Evolutionary conservation across 1,140 invertebrate species (phyloP).

Genomic region (Drosophila littoralis): DNA sequence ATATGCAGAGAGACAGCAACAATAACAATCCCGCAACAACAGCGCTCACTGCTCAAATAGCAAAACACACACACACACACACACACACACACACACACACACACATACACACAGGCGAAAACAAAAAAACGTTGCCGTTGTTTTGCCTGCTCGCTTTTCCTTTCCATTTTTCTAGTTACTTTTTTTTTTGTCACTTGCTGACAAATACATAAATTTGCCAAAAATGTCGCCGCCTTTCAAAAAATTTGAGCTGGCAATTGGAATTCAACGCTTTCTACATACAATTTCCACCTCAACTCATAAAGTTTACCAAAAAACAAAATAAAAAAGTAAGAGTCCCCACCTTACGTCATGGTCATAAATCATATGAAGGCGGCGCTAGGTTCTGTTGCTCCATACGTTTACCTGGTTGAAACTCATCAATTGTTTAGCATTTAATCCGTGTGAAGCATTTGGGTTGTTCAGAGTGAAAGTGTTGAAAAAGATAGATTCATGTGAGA

Average conservation of each 20-base stretch:
- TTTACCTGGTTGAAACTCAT: slow-evolving; percentile 45
- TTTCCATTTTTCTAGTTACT: slow-evolving; percentile 5
- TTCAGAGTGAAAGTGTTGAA: slow-evolving; percentile 7
- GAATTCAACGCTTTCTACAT: slow-evolving; percentile 62
- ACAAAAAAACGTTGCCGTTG: slow-evolving; percentile 57
- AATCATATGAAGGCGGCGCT: slow-evolving; percentile 59
- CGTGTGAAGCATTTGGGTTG: slow-evolving; percentile 23
- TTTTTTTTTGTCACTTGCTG: slow-evolving; percentile 64
- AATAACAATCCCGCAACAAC: slow-evolving; percentile 54
- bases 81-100: slow-evolving; percentile 8
- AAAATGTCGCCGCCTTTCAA: slow-evolving; percentile 83
- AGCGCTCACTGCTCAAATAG: slow-evolving; percentile 29
- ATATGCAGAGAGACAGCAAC: slow-evolving; percentile 79
- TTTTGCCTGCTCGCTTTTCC: slow-evolving; percentile 27
- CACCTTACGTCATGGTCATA: slow-evolving; percentile 52
- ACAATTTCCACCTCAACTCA: slow-evolving; percentile 17
- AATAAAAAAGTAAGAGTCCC: slow-evolving; percentile 10
- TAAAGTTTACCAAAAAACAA: slow-evolving; percentile 34
- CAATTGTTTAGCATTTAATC: slow-evolving; percentile 67
- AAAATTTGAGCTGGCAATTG: slow-evolving; percentile 81
- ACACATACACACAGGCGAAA: slow-evolving; percentile 37
- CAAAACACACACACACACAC: slow-evolving; percentile 14
- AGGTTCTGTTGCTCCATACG: slow-evolving; percentile 34
- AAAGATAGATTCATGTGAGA: not conserved
- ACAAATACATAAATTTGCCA: slow-evolving; percentile 84